Evolutionary conservation across 2,888 invertebrate genomes (phyloP).

Genomic region (Pristionchus maxplancki): DNA sequence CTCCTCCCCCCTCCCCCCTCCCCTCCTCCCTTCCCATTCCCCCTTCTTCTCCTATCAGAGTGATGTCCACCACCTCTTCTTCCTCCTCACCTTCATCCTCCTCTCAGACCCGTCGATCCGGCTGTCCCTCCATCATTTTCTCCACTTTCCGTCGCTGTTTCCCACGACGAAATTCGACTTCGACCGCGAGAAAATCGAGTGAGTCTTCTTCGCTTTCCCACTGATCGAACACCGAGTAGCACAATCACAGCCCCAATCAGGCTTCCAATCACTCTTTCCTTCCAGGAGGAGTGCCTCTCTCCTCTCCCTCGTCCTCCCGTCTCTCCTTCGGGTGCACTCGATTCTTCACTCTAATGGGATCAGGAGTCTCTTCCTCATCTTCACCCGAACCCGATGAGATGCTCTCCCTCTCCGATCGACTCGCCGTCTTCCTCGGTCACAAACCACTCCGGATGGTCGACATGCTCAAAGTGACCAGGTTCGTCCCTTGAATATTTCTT

Average conservation of each 20-base stretch:
- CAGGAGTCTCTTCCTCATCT: slow-evolving; percentile 52
- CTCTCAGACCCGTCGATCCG: slow-evolving; percentile 37
- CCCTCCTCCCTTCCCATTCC: neutral
- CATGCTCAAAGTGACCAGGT: slow-evolving; percentile 71
- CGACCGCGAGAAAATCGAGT: slow-evolving; percentile 26
- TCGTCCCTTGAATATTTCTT: neutral
- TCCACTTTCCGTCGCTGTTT: slow-evolving; percentile 37
- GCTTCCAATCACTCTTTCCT: neutral
- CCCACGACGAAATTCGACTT: slow-evolving; percentile 13
- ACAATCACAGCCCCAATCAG: neutral
- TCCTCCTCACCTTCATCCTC: neutral
- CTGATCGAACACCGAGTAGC: neutral
- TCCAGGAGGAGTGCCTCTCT: slow-evolving; percentile 1
- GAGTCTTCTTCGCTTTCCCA: neutral
- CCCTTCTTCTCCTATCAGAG: neutral
- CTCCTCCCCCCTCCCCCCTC: neutral
- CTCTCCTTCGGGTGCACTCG: slow-evolving; percentile 58
- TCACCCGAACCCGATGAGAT: slow-evolving; percentile 68
- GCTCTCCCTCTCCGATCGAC: slow-evolving; percentile 58
- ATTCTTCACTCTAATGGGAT: slow-evolving; percentile 61
- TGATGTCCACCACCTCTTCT: neutral
- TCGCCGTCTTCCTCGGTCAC: slow-evolving; percentile 60
- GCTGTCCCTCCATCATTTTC: slow-evolving; percentile 41
- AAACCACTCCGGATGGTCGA: slow-evolving; percentile 71
- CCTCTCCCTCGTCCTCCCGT: slow-evolving; percentile 47